phyloP scores from a whole-genome alignment of 2,888 invertebrate species.

The Meliscaeva auricollis region DNA sequence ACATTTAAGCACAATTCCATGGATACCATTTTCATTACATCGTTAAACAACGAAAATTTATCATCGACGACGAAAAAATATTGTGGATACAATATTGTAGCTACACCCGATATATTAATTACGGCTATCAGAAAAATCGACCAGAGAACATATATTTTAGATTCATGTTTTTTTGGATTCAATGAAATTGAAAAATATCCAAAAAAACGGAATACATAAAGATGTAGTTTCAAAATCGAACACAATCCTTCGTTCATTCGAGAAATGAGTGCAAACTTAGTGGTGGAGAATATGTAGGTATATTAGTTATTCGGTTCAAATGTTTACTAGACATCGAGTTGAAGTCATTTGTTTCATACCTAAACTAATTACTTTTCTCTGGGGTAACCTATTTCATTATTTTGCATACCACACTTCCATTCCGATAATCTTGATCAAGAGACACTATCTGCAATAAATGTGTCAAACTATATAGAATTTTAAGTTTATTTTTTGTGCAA shows the following conservation, averaged over 20 bases:
- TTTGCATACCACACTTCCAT: not conserved
- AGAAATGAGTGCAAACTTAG: not conserved
- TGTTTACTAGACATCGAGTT: no score
- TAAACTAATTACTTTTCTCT: no score
- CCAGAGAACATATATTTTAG: conserved; percentile 73
- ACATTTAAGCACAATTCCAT: conserved; percentile 77
- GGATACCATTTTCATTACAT: conserved; percentile 77
- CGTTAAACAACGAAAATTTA: conserved; percentile 78
- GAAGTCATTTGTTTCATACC: no score
- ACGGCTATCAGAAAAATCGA: conserved; percentile 68
- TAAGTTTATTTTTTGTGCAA: no score
- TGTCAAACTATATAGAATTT: no score
- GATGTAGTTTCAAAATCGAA: conserved; percentile 71
- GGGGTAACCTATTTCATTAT: no score
- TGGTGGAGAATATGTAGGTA: not conserved
- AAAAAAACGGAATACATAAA: conserved; percentile 78
- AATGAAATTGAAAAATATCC: conserved; percentile 77
- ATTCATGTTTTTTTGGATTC: conserved; percentile 21
- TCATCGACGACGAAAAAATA: conserved; percentile 77
- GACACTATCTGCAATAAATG: no score
- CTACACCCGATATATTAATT: conserved; percentile 57
- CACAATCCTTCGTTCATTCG: conserved; percentile 8
- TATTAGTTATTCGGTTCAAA: no score
- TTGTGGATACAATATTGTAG: conserved; percentile 69
- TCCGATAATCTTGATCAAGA: not conserved